These are phyloP conservation scores for Aleadryas rufinucha DNA, from an alignment of 2,113 vertebrate species.

Conservation along the genomic window DNA sequence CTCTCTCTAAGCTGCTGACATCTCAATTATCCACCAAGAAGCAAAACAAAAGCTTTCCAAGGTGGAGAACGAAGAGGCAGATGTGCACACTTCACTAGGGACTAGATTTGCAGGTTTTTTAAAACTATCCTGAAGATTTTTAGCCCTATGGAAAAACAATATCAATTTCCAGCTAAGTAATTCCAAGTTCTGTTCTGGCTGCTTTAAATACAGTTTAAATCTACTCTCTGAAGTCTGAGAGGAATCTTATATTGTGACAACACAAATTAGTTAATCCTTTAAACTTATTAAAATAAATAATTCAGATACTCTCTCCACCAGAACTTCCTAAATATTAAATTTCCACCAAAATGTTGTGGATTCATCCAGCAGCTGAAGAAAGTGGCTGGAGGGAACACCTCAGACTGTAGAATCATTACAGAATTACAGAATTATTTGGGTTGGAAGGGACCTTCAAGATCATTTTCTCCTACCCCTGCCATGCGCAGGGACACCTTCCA, in stretches of 20 bases:
- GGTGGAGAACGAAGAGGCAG: background rate
- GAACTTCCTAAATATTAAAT: background rate
- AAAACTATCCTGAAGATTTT: background rate
- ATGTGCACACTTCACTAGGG: background rate
- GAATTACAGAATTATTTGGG: rapidly evolving
- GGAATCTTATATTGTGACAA: background rate
- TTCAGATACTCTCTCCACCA: rapidly evolving
- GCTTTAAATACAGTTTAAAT: background rate
- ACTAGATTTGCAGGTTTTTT: background rate
- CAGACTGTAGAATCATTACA: background rate
- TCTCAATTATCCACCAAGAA: background rate
- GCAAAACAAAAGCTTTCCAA: background rate
- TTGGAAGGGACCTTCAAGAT: background rate
- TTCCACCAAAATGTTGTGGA: background rate
- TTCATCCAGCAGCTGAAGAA: background rate
- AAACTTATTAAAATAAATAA: rapidly evolving
- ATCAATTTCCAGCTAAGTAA: rapidly evolving
- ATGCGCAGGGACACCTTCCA: background rate
- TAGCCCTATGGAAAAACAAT: background rate
- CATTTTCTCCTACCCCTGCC: rapidly evolving
- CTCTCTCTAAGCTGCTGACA: background rate
- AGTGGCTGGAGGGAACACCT: rapidly evolving
- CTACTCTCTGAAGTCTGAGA: background rate
- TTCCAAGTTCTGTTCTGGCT: background rate
- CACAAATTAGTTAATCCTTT: rapidly evolving